Evolutionary conservation across 2,113 vertebrate genomes (phyloP).

Genomic region (Heloderma charlesbogerti): DNA sequence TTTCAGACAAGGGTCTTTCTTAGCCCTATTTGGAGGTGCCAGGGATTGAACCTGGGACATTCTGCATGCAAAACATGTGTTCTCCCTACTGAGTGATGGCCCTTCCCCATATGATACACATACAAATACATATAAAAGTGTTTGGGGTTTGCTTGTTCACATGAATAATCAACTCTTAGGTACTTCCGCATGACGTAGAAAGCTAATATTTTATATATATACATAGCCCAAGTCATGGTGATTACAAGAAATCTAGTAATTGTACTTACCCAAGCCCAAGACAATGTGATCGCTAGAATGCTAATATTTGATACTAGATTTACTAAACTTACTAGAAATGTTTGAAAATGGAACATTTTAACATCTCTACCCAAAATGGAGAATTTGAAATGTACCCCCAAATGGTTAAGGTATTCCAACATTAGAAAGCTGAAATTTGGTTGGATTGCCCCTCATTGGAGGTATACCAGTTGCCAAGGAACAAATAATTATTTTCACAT

Average conservation of each 20-base stretch:
- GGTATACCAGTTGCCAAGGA: constrained; percentile 35
- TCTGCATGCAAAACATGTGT: neutral
- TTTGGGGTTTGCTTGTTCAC: neutral
- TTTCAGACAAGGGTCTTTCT: neutral
- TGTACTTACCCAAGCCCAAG: too few species aligned
- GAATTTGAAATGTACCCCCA: constrained; percentile 5
- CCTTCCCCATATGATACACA: neutral
- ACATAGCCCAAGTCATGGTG: neutral
- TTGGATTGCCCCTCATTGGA: constrained; percentile 52
- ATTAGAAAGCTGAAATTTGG: constrained; percentile 58
- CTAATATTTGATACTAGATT: neutral
- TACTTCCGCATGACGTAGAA: neutral
- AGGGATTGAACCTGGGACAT: neutral
- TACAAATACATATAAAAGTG: neutral
- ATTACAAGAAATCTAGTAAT: neutral
- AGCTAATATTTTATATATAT: neutral
- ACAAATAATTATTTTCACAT: constrained; percentile 40
- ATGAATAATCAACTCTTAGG: neutral
- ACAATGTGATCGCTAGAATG: neutral
- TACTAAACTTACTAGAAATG: neutral
- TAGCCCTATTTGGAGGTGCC: neutral
- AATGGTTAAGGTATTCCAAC: neutral
- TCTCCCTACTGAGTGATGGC: neutral
- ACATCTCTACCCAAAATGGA: neutral
- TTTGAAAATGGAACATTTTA: neutral